Evolutionary conservation across 2,888 invertebrate species (phyloP), one percentile per base, ranked within the genome.

Genomic region (Nomada ruficornis): DNA sequence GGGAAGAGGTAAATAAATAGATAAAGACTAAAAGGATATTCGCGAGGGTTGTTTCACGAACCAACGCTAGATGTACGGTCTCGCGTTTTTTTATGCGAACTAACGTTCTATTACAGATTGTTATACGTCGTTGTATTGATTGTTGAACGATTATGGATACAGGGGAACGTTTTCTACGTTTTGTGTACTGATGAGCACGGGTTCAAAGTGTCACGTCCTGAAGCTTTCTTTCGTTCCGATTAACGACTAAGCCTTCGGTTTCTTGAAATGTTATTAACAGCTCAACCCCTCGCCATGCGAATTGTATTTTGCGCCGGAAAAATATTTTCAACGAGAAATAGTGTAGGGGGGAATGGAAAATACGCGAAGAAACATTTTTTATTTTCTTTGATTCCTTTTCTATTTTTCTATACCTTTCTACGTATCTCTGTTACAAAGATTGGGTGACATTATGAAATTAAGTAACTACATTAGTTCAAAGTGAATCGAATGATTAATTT

Each of bases 151-250:
- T 62, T 69, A 54, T 23, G 62, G 70, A 77, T 29, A 62, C 67
- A 62, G 20, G 26, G 11, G 59, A 63, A 50, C 23, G 67, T 64
- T 82, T 59, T 67, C 77, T 72, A 71, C 36, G 42, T 80, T 52
- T 63, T 64, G 50, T 63, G 59, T 76, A 86, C 80, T 23, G 47
- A 75, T 73, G 13, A 72, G 44, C 44, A 76, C 23, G 54, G 42
- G 36, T 54, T n/a, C n/a, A 54, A 47, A 26, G 54, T 54, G 42
- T 72, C 54, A 23, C 13, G 7, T 63, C 42, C 63, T 26, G 10
- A 72, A 73, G 84, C 82, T 36, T 84, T 84, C 65, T 68, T 63
- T 76, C 76, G 71, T 67, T 70, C 69, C 69, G 52, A 44, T 77
- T 76, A 50, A 62, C 47, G 57, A 67, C 69, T 68, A 50, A 65